phyloP scores from a whole-genome alignment of 2,888 invertebrate genomes.

The Onchidella celtica region DNA sequence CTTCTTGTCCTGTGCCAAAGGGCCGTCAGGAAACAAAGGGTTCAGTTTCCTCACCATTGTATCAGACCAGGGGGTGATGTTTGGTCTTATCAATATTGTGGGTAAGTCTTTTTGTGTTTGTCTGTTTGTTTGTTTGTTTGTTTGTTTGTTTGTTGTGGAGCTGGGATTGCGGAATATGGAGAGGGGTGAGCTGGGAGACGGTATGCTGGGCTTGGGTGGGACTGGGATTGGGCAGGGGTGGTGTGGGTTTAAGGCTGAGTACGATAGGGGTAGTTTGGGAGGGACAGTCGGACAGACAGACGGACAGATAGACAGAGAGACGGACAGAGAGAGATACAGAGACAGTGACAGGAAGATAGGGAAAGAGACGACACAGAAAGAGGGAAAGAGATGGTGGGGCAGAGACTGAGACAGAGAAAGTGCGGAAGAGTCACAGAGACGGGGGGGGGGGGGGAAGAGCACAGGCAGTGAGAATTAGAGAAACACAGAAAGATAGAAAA shows the following conservation, averaged over 20 bases:
- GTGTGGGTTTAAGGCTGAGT: neutral
- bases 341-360: no score
- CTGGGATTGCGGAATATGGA: no score
- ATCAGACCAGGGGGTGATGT: constrained; percentile 77
- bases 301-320: neutral
- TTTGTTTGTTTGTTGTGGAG: neutral
- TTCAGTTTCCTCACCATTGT: constrained; percentile 77
- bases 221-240: neutral
- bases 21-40: constrained; percentile 74
- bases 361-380: neutral
- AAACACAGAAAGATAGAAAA: no score
- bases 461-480: no score
- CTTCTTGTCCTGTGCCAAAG: constrained; percentile 71
- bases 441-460: no score
- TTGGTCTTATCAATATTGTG: constrained; percentile 79
- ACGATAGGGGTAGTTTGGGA: neutral
- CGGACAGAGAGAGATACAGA: neutral
- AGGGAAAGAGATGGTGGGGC: neutral
- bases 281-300: neutral
- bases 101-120: constrained; percentile 60
- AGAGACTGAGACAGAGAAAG: constrained; percentile 11
- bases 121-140: neutral
- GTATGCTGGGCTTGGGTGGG: constrained; percentile 14
- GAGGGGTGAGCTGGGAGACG: no score
- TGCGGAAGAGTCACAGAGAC: no score